phyloP scores from a whole-genome alignment of 2,888 invertebrate species.

The Hyposoter dolosus region DNA sequence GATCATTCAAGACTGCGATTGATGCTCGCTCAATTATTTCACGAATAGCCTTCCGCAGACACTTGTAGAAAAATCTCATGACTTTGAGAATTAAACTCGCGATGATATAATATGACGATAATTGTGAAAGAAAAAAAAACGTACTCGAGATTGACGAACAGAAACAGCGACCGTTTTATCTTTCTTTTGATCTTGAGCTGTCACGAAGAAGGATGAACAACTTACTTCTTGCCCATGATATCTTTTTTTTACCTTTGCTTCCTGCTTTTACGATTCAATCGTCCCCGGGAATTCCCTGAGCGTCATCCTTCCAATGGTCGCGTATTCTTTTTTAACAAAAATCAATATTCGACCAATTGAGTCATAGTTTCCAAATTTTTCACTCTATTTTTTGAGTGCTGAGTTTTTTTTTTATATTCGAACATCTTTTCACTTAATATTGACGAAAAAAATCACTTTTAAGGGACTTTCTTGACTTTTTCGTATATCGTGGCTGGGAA shows the following conservation, averaged over 20 bases:
- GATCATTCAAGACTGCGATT: slow-evolving; percentile 29
- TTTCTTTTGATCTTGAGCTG: slow-evolving; percentile 64
- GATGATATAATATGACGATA: slow-evolving; percentile 18
- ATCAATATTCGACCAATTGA: not conserved
- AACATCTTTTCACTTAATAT: not conserved
- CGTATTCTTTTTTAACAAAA: not conserved
- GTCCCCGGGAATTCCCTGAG: slow-evolving; percentile 10
- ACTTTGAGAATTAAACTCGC: not conserved
- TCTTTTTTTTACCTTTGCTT: slow-evolving; percentile 24
- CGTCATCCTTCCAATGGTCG: not conserved
- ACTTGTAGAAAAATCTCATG: slow-evolving; percentile 20
- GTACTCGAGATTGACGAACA: slow-evolving; percentile 14
- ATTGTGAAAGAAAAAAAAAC: slow-evolving; percentile 13
- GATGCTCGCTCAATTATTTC: slow-evolving; percentile 51
- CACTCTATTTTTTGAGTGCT: not conserved
- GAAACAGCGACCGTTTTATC: slow-evolving; percentile 49
- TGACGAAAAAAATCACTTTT: not conserved
- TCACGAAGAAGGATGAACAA: slow-evolving; percentile 45
- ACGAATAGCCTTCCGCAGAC: not conserved
- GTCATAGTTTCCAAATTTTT: not conserved
- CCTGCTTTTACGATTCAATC: slow-evolving; percentile 33
- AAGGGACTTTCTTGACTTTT: not conserved
- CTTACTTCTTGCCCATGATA: slow-evolving; percentile 18
- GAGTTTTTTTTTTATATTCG: not conserved
- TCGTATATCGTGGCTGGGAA: not conserved